A percentile compares a stretch with the other conserved stretches of the same genome.
Conservation (phyloP, 1,140 invertebrate species). For the Penaeus chinensis region DNA sequence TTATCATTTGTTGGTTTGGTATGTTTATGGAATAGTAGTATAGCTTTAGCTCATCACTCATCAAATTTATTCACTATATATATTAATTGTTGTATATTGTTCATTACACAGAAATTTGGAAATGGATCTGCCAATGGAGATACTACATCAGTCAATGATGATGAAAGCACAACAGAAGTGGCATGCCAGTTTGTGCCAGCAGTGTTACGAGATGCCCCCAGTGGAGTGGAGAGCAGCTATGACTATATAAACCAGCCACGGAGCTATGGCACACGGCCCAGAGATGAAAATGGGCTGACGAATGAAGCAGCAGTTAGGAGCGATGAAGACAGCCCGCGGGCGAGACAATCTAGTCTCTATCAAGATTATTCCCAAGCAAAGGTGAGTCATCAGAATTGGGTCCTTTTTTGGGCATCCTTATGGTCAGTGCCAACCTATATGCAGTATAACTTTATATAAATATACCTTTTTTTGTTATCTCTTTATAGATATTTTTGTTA, state of each 20-base stretch:
- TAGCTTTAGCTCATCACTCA: no score
- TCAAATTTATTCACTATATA: not conserved
- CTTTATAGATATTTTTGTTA: not conserved
- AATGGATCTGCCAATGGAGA: slow-evolving; percentile 26
- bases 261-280: slow-evolving; percentile 52
- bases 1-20: not conserved
- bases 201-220: slow-evolving; percentile 49
- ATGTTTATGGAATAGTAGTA: not conserved
- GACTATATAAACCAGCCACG: slow-evolving; percentile 28
- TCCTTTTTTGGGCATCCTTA: not conserved
- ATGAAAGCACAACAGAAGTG: slow-evolving; percentile 32
- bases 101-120: slow-evolving; percentile 25
- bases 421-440: not conserved
- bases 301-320: not conserved
- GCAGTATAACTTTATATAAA: no score
- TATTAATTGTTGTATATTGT: not conserved
- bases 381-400: slow-evolving; percentile 23
- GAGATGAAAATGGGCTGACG: slow-evolving; percentile 28
- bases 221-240: slow-evolving; percentile 43
- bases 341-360: slow-evolving; percentile 22
- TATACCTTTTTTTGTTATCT: not conserved
- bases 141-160: slow-evolving; percentile 17
- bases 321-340: not conserved
- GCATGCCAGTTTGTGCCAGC: slow-evolving; percentile 58
- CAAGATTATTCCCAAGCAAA: slow-evolving; percentile 50